Conservation (phyloP, 35 echinoderm and acorn worm genomes). For the Stichopus chloronotus region DNA sequence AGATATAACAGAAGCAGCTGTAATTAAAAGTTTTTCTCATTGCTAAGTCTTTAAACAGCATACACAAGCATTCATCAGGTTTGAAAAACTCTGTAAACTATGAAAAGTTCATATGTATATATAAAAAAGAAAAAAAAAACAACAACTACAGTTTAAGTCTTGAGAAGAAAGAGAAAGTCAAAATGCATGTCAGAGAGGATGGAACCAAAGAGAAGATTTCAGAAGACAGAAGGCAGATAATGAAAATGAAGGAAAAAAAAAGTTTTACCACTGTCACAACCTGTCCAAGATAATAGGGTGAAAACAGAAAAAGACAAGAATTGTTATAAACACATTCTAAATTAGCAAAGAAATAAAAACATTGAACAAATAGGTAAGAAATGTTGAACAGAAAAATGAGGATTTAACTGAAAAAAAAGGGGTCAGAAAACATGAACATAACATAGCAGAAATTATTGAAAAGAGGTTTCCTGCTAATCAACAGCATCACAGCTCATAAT, state of each 20-base stretch:
- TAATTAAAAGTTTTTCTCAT: too few relatives aligned
- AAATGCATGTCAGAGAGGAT: too few relatives aligned
- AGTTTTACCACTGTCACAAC: not conserved
- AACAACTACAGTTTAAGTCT: too few relatives aligned
- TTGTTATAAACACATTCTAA: not conserved
- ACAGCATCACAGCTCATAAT: too few relatives aligned
- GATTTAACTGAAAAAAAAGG: not conserved
- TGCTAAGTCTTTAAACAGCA: too few relatives aligned
- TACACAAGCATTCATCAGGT: too few relatives aligned
- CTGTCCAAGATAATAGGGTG: constrained; percentile 6
- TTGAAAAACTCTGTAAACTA: too few relatives aligned
- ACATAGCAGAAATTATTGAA: not conserved
- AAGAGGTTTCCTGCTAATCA: too few relatives aligned
- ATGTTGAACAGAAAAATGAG: not conserved
- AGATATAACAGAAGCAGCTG: too few relatives aligned
- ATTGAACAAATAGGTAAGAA: not conserved
- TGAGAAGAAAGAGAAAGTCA: too few relatives aligned
- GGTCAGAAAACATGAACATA: not conserved
- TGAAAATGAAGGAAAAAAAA: not conserved
- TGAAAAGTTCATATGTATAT: too few relatives aligned
- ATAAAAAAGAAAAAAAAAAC: too few relatives aligned
- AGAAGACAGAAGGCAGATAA: not conserved
- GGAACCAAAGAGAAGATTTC: not conserved
- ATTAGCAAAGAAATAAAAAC: not conserved
- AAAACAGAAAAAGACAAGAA: constrained; percentile 10